Evolutionary conservation across 2,888 invertebrate genomes (phyloP), one percentile per base, ranked within the genome.

Genomic region (Hyppa rectilinea): DNA sequence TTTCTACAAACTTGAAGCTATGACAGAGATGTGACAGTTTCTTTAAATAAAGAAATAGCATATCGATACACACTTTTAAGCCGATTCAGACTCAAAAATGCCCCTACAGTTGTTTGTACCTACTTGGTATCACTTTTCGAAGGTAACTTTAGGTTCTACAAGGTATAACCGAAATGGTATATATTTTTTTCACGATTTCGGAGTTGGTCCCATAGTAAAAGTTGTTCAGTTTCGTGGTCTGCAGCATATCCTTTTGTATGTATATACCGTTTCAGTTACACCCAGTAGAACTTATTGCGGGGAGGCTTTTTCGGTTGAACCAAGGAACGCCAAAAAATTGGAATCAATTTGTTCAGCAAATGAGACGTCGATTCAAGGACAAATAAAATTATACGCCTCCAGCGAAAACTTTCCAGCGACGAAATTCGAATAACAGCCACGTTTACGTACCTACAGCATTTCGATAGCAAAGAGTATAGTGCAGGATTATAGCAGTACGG

Each of bases 401-500:
- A 12, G 20, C 26, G 36, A 53, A 63, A 61, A 69, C 53, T 71
- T 65, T 68, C 17, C 31, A 20, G 26, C 20, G 23, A 52, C 53
- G 49, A 68, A 75, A 80, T 58, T 78, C 38, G 20, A 64, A 65
- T 63, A 67, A 43, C 58, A 60, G 20, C 23, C 58, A 43, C n/a
- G 50, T 68, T 63, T 69, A 49, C 53, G n/a, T 31, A 40, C 59
- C 55, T 52, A n/a, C 62, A 47, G 65, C 67, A 75, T 43, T 78
- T 75, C 36, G 31, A 49, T 65, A 50, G 36, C 55, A 65, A 68
- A 80, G 66, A 59, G 34, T 53, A 65, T 50, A 68, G 65, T 45
- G 64, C 45, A 45, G 60, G 60, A 59, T 71, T 74, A 81, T 81
- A 78, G 80, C 70, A 70, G 66, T 52, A 49, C 50, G 50, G 50